A percentile compares a stretch with the other conserved stretches of the same genome.
Evolutionary conservation across 2,113 vertebrate genomes (phyloP).

Genomic region (Erinaceus europaeus): DNA sequence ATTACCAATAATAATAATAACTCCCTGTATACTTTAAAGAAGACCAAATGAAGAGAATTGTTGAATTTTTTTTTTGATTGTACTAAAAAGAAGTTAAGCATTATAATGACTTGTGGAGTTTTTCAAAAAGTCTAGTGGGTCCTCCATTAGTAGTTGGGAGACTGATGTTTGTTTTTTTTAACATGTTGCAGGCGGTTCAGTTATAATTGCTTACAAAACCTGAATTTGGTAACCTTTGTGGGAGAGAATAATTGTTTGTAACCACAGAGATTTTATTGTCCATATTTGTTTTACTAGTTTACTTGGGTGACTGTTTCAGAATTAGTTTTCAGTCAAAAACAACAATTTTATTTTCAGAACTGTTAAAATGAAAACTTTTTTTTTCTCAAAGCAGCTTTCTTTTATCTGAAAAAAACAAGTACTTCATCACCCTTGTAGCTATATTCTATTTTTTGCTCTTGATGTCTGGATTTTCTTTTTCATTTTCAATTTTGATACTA

Average conservation of each 20-base stretch:
- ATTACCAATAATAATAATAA: background rate
- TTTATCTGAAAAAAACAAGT: conserved; percentile 25
- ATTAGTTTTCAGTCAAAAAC: conserved; percentile 29
- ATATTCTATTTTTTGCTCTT: background rate
- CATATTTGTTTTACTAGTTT: conserved; percentile 18
- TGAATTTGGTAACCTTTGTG: background rate
- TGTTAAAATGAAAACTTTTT: conserved; percentile 32
- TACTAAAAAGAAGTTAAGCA: background rate
- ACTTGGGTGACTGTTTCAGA: conserved; percentile 34
- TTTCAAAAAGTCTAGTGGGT: background rate
- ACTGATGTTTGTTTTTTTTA: background rate
- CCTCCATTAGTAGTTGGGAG: background rate
- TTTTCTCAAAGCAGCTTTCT: conserved; percentile 30
- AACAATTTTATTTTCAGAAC: conserved; percentile 32
- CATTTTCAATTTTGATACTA: background rate
- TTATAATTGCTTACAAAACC: background rate
- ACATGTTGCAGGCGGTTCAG: background rate
- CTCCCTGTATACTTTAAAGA: background rate
- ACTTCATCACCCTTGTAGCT: background rate
- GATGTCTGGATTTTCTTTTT: background rate
- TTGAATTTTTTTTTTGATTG: background rate
- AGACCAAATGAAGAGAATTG: background rate
- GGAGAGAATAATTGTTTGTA: background rate
- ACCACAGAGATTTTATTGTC: background rate
- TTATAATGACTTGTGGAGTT: background rate